phyloP scores from a whole-genome alignment of 2,113 vertebrate species.

The Lanius collurio region DNA sequence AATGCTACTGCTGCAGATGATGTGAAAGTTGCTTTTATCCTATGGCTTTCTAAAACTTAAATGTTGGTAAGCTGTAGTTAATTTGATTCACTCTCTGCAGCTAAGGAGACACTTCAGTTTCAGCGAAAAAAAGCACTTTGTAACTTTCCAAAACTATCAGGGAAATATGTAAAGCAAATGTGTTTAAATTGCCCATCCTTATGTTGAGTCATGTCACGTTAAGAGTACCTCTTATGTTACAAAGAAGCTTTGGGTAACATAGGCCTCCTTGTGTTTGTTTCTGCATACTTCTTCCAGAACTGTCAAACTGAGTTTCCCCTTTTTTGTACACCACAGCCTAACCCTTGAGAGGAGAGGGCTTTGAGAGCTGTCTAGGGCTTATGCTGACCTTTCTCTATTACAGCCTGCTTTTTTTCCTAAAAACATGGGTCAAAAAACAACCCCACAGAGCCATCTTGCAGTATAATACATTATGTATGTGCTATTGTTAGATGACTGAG shows the following conservation, averaged over 20 bases:
- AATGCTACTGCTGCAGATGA: neutral
- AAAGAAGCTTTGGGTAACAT: neutral
- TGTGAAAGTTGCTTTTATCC: neutral
- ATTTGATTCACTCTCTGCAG: neutral
- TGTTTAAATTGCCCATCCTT: neutral
- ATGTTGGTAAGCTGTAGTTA: neutral
- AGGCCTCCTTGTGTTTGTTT: neutral
- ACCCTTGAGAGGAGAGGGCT: neutral
- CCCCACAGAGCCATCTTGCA: neutral
- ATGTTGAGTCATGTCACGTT: neutral
- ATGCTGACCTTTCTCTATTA: neutral
- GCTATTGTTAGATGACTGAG: neutral
- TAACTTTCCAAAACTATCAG: neutral
- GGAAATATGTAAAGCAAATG: neutral
- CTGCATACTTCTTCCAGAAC: neutral
- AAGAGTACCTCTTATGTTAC: neutral
- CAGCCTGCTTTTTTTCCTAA: neutral
- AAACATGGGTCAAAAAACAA: neutral
- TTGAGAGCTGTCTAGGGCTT: neutral
- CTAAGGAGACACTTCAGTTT: neutral
- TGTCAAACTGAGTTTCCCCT: neutral
- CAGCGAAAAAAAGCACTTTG: neutral
- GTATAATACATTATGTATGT: neutral
- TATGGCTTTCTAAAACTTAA: neutral
- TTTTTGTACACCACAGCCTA: neutral